phyloP scores from a whole-genome alignment of 1,140 invertebrate genomes.

The roundworm (Caenorhabditis elegans) region DNA sequence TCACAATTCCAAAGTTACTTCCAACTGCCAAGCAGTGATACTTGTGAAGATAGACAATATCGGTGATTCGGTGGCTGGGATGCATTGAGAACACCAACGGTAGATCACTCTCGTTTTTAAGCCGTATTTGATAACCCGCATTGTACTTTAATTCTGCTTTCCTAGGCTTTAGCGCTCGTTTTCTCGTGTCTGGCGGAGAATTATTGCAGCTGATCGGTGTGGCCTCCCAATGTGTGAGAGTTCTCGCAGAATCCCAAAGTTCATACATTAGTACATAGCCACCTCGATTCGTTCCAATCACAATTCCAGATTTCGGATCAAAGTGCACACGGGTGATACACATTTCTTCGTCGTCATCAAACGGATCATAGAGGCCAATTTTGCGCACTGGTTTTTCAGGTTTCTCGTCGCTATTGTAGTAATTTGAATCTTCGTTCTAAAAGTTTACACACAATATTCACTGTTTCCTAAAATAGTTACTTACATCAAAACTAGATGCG shows the following conservation, averaged over 20 bases:
- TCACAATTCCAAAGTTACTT: background rate
- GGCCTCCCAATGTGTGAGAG: background rate
- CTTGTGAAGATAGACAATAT: background rate
- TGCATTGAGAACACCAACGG: background rate
- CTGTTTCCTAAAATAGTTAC: no score
- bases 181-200: background rate
- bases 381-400: background rate
- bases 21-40: background rate
- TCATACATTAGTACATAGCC: slow-evolving; percentile 5
- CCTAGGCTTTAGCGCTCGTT: background rate
- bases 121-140: background rate
- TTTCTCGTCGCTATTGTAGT: background rate
- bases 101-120: background rate
- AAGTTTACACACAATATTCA: no score
- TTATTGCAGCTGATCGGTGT: background rate
- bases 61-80: slow-evolving; percentile 2
- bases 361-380: background rate
- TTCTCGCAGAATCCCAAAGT: background rate
- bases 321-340: background rate
- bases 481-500: background rate
- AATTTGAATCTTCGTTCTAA: background rate
- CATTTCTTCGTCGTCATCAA: slow-evolving; percentile 5
- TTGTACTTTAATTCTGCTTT: background rate
- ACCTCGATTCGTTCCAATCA: background rate
- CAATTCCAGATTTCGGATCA: background rate